These are phyloP conservation scores for Sebastolobus alascanus DNA, from an alignment of 2,797 vertebrate genomes.

Conservation along the genomic window DNA sequence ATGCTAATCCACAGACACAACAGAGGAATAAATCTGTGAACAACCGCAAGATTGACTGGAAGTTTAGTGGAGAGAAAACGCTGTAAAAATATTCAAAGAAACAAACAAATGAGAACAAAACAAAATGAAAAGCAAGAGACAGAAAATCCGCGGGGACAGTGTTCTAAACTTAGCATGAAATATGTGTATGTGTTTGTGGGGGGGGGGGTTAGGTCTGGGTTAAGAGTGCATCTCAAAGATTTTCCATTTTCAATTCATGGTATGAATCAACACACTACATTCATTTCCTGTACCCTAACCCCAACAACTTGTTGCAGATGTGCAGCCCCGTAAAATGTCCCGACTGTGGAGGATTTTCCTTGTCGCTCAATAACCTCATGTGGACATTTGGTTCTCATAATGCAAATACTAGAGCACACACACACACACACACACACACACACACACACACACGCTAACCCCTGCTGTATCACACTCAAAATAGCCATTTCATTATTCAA, in stretches of 20 bases:
- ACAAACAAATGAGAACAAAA: constrained; percentile 58
- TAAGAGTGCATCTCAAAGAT: constrained; percentile 31
- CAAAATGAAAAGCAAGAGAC: neutral
- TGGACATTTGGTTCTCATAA: constrained; percentile 37
- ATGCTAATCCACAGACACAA: constrained; percentile 69
- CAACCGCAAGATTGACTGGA: constrained; percentile 59
- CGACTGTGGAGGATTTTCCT: neutral
- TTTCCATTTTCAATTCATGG: constrained; percentile 33
- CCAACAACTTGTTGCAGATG: constrained; percentile 30
- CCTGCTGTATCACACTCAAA: constrained; percentile 16
- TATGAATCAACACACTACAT: neutral
- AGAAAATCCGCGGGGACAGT: neutral
- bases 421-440: neutral
- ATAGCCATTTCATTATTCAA: constrained; percentile 32
- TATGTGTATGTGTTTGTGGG: neutral
- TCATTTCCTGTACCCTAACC: constrained; percentile 28
- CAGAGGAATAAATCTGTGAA: constrained; percentile 68
- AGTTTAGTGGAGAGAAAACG: constrained; percentile 48
- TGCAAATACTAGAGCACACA: neutral
- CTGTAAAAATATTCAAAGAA: constrained; percentile 37
- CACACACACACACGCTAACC: neutral
- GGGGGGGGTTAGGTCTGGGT: constrained; percentile 46
- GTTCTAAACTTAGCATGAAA: constrained; percentile 15
- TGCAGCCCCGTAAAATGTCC: constrained; percentile 14
- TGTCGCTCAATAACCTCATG: neutral